A percentile compares a stretch with the other conserved stretches of the same genome.
Evolutionary conservation across 2,113 vertebrate species (phyloP).

Genomic region (Equus przewalskii): DNA sequence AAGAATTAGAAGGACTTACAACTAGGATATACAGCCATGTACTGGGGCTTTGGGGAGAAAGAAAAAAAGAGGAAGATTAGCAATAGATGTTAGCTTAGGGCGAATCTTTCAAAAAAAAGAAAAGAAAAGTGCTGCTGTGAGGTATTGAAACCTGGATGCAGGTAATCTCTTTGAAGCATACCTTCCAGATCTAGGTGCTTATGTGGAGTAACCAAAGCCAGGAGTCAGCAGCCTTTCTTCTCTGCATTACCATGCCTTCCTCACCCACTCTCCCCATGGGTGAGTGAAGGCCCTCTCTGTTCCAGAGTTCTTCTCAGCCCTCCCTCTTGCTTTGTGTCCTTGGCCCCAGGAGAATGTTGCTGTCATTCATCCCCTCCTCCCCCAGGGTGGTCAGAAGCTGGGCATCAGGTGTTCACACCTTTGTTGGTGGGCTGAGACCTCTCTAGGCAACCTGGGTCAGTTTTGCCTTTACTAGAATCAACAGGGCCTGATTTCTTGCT

Average conservation of each 20-base stretch:
- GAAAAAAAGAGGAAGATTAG: too few relatives aligned
- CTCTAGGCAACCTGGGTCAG: neutral
- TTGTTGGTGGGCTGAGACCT: too few relatives aligned
- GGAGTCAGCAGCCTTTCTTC: neutral
- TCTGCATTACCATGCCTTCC: fast-evolving
- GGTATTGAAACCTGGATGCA: neutral
- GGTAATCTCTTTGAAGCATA: neutral
- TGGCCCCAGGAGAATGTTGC: neutral
- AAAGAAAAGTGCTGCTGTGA: neutral
- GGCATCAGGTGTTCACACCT: neutral
- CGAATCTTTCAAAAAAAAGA: too few relatives aligned
- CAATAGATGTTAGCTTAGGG: too few relatives aligned
- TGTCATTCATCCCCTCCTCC: neutral
- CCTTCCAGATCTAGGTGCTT: neutral
- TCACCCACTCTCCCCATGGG: fast-evolving
- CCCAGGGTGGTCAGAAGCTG: too few relatives aligned
- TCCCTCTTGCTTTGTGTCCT: neutral
- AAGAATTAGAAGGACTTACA: too few relatives aligned
- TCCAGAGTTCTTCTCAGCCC: neutral
- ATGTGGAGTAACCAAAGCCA: fast-evolving
- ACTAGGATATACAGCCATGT: too few relatives aligned
- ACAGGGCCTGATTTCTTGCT: neutral
- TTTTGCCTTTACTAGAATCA: neutral
- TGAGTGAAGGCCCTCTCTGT: neutral
- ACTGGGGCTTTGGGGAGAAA: too few relatives aligned